Conservation (phyloP, 2,113 vertebrate genomes). For the Phasianus colchicus region DNA sequence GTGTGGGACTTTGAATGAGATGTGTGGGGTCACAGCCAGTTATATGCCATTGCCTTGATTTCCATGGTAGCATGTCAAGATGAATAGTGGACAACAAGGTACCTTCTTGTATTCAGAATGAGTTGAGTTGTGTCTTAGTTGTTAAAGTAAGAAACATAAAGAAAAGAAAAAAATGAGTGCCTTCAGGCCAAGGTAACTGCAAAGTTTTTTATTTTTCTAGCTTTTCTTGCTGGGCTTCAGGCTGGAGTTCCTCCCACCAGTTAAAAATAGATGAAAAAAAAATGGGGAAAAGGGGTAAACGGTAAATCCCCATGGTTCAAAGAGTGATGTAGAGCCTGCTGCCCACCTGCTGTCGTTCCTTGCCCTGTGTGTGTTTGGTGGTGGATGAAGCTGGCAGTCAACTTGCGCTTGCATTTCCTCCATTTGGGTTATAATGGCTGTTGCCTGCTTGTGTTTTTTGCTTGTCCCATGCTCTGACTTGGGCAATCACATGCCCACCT, state of each 20-base stretch:
- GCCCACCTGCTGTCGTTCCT: background rate
- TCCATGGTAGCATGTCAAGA: background rate
- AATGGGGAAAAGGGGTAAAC: background rate
- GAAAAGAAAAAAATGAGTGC: background rate
- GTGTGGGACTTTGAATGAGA: background rate
- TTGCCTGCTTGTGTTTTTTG: background rate
- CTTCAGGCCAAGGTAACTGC: background rate
- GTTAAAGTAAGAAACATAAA: background rate
- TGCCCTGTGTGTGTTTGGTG: background rate
- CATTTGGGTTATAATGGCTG: background rate
- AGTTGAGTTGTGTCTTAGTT: background rate
- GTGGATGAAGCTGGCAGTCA: background rate
- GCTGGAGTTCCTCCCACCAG: background rate
- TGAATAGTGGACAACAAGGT: background rate
- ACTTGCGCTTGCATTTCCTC: background rate
- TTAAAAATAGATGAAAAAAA: background rate
- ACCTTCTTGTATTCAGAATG: background rate
- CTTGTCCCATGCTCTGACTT: background rate
- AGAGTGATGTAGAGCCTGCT: background rate
- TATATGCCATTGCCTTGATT: background rate
- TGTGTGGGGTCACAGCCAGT: background rate
- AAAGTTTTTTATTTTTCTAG: background rate
- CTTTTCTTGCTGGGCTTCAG: background rate
- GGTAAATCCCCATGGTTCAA: accelerated
- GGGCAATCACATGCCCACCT: too few relatives aligned